Evolutionary conservation across 2,113 vertebrate species (phyloP), one percentile per base, ranked within the genome.

Genomic region (Engraulis encrasicolus): DNA sequence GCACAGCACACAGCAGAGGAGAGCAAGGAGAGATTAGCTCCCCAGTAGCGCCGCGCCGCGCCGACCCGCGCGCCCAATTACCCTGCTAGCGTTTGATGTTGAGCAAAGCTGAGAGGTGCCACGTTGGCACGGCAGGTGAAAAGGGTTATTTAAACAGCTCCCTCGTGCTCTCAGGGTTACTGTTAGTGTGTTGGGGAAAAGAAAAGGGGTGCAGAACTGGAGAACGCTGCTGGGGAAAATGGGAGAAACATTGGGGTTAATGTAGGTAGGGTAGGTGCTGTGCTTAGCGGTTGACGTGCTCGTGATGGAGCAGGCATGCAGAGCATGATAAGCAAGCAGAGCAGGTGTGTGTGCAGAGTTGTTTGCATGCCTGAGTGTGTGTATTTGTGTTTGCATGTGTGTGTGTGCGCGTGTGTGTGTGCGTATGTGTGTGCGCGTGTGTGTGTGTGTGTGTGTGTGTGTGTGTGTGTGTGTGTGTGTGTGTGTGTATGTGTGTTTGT

Each of bases 1-100:
- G n/a, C n/a, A n/a, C n/a, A n/a, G n/a, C n/a, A n/a, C n/a, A n/a
- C n/a, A n/a, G n/a, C n/a, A n/a, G n/a, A n/a, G n/a, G n/a, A n/a
- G n/a, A 87, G 81, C 80, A 88, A 85, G 83, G 78, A 45, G 20
- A 79, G 83, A 81, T 85, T 78, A 86, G 78, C 58, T 58, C 66
- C 15, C 34, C n/a, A n/a, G n/a, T n/a, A n/a, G 71, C 54, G 52
- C 37, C 45, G 61, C 82, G 81, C 9, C 82, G n/a, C n/a, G n/a
- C n/a, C n/a, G n/a, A n/a, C n/a, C n/a, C n/a, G n/a, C n/a, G n/a
- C n/a, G 84, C 82, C 82, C 86, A 87, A 86, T 86, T 86, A 87
- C 78, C 78, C 71, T 38, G 74, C 61, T 79, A 81, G 84, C 82
- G 84, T 78, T 83, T 83, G 82, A 58, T 79, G 86, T 82, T 37